These are phyloP conservation scores for Cyprinodon brontotheroides DNA, from an alignment of 2,113 vertebrate species.

Conservation along the genomic window DNA sequence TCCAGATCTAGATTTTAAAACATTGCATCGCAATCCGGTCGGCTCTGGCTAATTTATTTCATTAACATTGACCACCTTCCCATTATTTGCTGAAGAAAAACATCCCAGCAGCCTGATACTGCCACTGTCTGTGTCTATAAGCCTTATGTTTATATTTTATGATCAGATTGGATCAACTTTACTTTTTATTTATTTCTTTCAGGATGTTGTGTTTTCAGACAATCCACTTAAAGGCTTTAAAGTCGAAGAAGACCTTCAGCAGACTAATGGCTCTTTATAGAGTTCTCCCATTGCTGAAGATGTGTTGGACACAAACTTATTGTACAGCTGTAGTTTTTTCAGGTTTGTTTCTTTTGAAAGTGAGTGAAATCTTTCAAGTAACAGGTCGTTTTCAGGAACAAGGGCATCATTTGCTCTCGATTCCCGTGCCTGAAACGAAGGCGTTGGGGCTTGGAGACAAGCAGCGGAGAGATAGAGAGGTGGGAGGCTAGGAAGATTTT, in stretches of 20 bases:
- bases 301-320: slow-evolving; percentile 8
- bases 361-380: slow-evolving; percentile 12
- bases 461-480: slow-evolving; percentile 4
- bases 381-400: slow-evolving; percentile 22
- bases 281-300: slow-evolving; percentile 4
- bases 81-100: not conserved
- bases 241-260: slow-evolving; percentile 29
- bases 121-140: too few species aligned
- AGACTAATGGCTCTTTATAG: slow-evolving; percentile 39
- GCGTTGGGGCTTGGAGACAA: slow-evolving; percentile 27
- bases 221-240: not conserved
- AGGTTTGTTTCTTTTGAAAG: slow-evolving; percentile 17
- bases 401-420: slow-evolving; percentile 3
- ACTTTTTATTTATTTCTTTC: not conserved
- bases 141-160: too few species aligned
- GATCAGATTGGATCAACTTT: not conserved
- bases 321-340: slow-evolving; percentile 29
- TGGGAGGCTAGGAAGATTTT: slow-evolving; percentile 43
- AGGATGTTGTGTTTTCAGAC: not conserved
- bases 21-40: too few species aligned
- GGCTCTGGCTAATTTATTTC: not conserved
- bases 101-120: too few species aligned
- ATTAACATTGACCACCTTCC: not conserved
- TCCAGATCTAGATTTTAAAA: not conserved
- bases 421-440: slow-evolving; percentile 33